Evolutionary conservation across 53 echinoderm and acorn worm species (phyloP), one percentile per base, ranked within the genome.

Genomic region (Holothuria scabra): DNA sequence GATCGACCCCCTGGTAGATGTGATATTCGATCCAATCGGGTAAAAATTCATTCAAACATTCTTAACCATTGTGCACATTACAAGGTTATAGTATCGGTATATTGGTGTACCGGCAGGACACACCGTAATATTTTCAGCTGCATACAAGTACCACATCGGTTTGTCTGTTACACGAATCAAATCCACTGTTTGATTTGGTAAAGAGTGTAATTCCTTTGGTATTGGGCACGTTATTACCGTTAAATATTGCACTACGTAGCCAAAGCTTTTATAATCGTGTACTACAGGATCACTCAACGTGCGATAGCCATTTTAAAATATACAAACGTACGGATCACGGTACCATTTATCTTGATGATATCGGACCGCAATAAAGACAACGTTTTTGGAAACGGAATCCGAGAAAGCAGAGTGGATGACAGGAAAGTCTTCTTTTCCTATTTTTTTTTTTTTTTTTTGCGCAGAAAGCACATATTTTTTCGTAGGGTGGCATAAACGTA

Each of bases 31-130:
- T 60, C 95, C 95, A 95, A 12, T 87, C 83, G 4, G 91, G 84
- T 12, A 95, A 60, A 46, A 90, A 93, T 11, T 80, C 72, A 56
- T 93, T 93, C n/a, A n/a, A 34, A 86, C 67, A 52, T 88, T 79
- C 49, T 84, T 90, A 1, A 95, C 81, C 95, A 95, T 90, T 4
- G 95, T 95, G 46, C 95, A 95, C 59, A 95, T 84, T 8, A 85
- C 84, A 60, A 92, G 60, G 44, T 92, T 82, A 22, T 74, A 67
- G 19, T 88, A 63, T 60, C 88, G 75, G 8, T 67, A 31, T 24
- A 52, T 41, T 16, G 78, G 31, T 10, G 68, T 60, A 9, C 85
- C 88, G 7, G 91, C 65, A 1, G 70, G 83, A 44, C 95, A 95
- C 18, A 92, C 90, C 1, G 95, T 92, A 8, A 95, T 32, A 33